These are phyloP conservation scores for Muricea muricata DNA, from an alignment of 92 coral and sea anemone species.

Conservation along the genomic window DNA sequence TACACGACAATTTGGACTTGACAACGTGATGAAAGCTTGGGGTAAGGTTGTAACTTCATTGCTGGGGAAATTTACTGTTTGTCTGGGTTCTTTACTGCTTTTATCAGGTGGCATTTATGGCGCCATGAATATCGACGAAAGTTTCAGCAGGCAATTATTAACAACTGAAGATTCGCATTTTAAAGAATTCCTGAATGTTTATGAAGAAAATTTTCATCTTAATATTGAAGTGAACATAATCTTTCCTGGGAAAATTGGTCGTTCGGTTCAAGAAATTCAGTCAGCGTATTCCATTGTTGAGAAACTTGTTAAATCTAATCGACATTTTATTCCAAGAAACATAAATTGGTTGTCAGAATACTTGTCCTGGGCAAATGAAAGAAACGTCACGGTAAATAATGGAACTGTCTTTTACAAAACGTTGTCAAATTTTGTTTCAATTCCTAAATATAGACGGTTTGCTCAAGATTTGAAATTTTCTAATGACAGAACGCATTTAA, in stretches of 20 bases:
- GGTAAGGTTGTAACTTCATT: conserved; percentile 56
- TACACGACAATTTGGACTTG: conserved; percentile 35
- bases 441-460: conserved; percentile 37
- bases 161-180: conserved; percentile 11
- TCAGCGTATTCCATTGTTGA: conserved; percentile 56
- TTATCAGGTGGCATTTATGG: conserved; percentile 69
- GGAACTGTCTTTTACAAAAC: neutral
- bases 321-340: conserved; percentile 52
- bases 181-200: conserved; percentile 18
- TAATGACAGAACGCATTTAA: neutral
- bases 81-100: conserved; percentile 55
- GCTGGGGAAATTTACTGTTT: conserved; percentile 54
- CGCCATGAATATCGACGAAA: conserved; percentile 58
- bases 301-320: conserved; percentile 57
- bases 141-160: conserved; percentile 44
- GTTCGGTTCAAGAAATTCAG: conserved; percentile 27
- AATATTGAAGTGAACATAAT: conserved; percentile 42
- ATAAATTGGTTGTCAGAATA: conserved; percentile 73
- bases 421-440: conserved; percentile 15
- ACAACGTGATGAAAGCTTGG: conserved; percentile 68
- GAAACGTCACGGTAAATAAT: neutral
- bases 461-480: conserved; percentile 14
- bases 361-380: conserved; percentile 25
- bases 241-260: conserved; percentile 30
- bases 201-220: conserved; percentile 42